Conservation (phyloP, 1,140 invertebrate genomes). For the Zaprionus vittiger region DNA sequence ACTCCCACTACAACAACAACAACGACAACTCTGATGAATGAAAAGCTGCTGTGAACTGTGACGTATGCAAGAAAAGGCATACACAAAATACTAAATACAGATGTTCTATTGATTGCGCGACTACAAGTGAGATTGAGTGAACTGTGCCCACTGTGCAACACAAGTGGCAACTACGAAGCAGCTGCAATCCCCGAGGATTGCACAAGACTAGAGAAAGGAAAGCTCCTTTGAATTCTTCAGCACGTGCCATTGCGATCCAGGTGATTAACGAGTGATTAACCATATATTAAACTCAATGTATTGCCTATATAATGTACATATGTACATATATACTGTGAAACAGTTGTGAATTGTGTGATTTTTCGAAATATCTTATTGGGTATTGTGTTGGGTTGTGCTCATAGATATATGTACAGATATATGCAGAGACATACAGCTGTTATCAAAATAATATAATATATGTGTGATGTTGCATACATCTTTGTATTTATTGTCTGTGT, state of each 20-base stretch:
- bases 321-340: neutral
- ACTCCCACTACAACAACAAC: neutral
- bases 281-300: neutral
- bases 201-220: conserved; percentile 34
- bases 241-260: conserved; percentile 84
- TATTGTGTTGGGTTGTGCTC: no score
- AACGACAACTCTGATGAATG: conserved; percentile 20
- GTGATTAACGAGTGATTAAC: conserved; percentile 58
- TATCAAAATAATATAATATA: no score
- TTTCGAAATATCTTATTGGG: no score
- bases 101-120: conserved; percentile 64
- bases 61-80: conserved; percentile 30
- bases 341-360: no score
- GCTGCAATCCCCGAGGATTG: conserved; percentile 39
- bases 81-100: conserved; percentile 49
- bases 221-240: conserved; percentile 77
- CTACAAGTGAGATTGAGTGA: conserved; percentile 27
- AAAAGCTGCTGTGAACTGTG: conserved; percentile 39
- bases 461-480: no score
- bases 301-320: neutral
- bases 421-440: no score
- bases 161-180: neutral
- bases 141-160: conserved; percentile 8
- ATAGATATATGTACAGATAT: no score
- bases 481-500: no score